Conservation (phyloP, 2,888 invertebrate genomes). For the Cataglyphis rosenhaueri region DNA sequence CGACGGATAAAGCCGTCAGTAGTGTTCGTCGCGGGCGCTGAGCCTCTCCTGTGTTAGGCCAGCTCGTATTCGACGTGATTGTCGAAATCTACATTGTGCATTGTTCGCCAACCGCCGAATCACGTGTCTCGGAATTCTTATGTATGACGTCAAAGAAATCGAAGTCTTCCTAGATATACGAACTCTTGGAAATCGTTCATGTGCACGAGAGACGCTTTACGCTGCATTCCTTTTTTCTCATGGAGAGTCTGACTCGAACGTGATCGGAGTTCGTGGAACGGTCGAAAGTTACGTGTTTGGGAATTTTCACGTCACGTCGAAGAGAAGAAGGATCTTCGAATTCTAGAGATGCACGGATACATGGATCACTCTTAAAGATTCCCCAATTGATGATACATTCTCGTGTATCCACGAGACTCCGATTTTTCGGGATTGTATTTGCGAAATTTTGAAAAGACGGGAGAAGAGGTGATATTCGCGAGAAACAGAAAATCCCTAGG, state of each 20-base stretch:
- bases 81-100: neutral
- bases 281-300: neutral
- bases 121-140: neutral
- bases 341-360: neutral
- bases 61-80: slow-evolving; percentile 20
- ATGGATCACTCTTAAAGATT: neutral
- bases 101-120: neutral
- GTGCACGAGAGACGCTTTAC: neutral
- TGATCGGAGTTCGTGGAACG: neutral
- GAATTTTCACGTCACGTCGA: neutral
- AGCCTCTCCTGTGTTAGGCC: slow-evolving; percentile 52
- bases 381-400: neutral
- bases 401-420: neutral
- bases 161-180: neutral
- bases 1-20: slow-evolving; percentile 66
- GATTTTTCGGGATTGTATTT: neutral
- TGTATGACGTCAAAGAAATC: neutral
- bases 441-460: neutral
- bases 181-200: neutral
- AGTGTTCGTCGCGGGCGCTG: slow-evolving; percentile 67
- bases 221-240: neutral
- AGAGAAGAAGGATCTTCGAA: neutral
- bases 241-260: neutral
- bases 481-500: neutral
- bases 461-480: neutral